Percentiles rank a stretch among this genome's conserved stretches.
phyloP scores from a whole-genome alignment of 1,140 invertebrate species.

The Acromyrmex heyeri region DNA sequence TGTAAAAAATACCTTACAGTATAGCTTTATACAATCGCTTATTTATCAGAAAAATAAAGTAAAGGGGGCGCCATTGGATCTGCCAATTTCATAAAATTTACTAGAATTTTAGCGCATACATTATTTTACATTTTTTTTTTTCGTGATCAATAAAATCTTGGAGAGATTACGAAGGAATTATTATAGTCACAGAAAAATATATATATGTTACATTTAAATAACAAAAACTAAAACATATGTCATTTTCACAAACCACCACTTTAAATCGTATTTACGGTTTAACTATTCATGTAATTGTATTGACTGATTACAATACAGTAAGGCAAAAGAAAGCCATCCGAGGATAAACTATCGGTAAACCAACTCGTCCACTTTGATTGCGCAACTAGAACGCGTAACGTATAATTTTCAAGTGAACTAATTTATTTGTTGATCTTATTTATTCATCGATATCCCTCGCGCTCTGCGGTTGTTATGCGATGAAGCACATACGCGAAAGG shows the following conservation, averaged over 20 bases:
- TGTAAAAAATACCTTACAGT: no score
- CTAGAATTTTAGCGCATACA: no score
- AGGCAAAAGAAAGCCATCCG: not conserved
- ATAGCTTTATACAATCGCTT: no score
- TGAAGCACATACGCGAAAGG: no score
- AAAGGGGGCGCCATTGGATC: no score
- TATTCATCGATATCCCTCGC: not conserved
- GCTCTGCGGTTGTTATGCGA: not conserved
- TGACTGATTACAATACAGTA: not conserved
- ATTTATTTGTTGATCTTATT: conserved; percentile 39
- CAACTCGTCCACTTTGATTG: not conserved
- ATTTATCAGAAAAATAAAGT: no score
- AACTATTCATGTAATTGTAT: not conserved
- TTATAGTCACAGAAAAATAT: not conserved
- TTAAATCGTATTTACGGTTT: not conserved
- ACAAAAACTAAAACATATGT: not conserved
- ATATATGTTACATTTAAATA: not conserved
- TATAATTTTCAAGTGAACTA: conserved; percentile 32
- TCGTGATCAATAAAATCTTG: no score
- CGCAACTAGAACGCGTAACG: not conserved
- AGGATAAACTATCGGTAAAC: not conserved
- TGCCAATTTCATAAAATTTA: no score
- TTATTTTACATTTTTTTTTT: no score
- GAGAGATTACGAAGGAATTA: no score
- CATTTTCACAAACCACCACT: not conserved